A percentile compares a stretch with the other conserved stretches of the same genome.
Conservation (phyloP, 2,797 vertebrate species). For the Myripristis jacobus region DNA sequence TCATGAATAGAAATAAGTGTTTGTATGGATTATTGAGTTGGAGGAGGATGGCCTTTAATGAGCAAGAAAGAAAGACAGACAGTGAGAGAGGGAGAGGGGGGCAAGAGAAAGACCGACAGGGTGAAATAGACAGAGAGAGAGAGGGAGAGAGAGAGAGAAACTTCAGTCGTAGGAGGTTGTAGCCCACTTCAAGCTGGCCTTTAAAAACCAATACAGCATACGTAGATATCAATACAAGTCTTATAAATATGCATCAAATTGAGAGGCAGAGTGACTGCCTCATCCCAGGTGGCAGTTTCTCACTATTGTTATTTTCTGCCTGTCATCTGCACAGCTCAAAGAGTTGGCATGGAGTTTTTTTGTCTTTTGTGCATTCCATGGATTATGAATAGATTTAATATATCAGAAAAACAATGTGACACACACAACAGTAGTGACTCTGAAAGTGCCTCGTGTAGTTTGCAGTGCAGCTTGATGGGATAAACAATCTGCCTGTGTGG, state of each 20-base stretch:
- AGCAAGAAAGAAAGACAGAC: constrained; percentile 28
- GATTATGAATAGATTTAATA: constrained; percentile 5
- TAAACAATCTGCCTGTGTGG: background rate
- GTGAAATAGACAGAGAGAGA: background rate
- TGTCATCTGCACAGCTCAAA: constrained; percentile 1
- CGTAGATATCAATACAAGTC: constrained; percentile 24
- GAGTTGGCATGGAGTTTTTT: background rate
- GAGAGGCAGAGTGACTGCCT: background rate
- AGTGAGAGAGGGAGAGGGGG: constrained; percentile 1
- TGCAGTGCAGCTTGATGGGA: background rate
- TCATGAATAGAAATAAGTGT: constrained; percentile 75
- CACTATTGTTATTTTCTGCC: constrained; percentile 19
- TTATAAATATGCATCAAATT: constrained; percentile 27
- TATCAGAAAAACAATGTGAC: background rate
- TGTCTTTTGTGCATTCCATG: background rate
- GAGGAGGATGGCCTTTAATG: constrained; percentile 57
- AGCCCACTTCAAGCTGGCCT: constrained; percentile 17
- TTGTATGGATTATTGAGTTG: constrained; percentile 62
- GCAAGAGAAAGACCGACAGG: constrained; percentile 1
- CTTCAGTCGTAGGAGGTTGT: constrained; percentile 27
- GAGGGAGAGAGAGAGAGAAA: constrained; percentile 14
- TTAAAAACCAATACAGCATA: constrained; percentile 21
- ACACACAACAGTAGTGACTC: background rate
- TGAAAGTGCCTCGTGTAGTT: background rate
- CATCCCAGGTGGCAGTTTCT: constrained; percentile 23